These are phyloP conservation scores for Helostoma temminkii DNA, from an alignment of 2,797 vertebrate species.

Conservation along the genomic window DNA sequence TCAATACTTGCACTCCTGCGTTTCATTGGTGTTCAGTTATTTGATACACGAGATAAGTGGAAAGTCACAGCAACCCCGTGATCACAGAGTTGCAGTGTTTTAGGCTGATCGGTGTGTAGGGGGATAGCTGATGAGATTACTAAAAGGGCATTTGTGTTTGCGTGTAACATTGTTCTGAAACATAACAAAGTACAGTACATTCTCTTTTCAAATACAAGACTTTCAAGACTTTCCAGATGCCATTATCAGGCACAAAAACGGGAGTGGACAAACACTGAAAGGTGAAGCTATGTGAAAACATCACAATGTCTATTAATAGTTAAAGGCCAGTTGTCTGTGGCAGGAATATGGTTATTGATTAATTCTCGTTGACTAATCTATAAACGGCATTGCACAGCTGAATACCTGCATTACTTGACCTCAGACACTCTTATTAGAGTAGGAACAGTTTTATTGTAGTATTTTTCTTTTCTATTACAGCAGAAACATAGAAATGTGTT, in stretches of 20 bases:
- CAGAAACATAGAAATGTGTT: neutral
- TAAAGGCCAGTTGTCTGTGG: slow-evolving; percentile 38
- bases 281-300: slow-evolving; percentile 23
- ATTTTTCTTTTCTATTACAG: no score
- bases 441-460: slow-evolving; percentile 15
- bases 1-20: slow-evolving; percentile 18
- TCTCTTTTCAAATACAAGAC: slow-evolving; percentile 23
- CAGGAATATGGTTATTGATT: slow-evolving; percentile 61
- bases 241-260: slow-evolving; percentile 39
- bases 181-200: slow-evolving; percentile 36
- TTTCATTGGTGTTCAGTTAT: slow-evolving; percentile 16
- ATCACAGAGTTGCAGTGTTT: neutral
- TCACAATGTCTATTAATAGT: slow-evolving; percentile 35
- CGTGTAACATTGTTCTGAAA: slow-evolving; percentile 11
- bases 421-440: slow-evolving; percentile 14
- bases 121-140: slow-evolving; percentile 19
- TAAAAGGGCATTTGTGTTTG: slow-evolving; percentile 2
- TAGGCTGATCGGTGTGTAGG: slow-evolving; percentile 4
- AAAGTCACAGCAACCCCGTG: slow-evolving; percentile 27
- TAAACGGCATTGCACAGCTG: slow-evolving; percentile 35
- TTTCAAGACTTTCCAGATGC: slow-evolving; percentile 31
- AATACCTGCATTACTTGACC: slow-evolving; percentile 22
- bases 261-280: slow-evolving; percentile 12
- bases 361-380: slow-evolving; percentile 50
- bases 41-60: slow-evolving; percentile 35